phyloP scores from a whole-genome alignment of 2,113 vertebrate genomes.

The Thryonomys swinderianus region DNA sequence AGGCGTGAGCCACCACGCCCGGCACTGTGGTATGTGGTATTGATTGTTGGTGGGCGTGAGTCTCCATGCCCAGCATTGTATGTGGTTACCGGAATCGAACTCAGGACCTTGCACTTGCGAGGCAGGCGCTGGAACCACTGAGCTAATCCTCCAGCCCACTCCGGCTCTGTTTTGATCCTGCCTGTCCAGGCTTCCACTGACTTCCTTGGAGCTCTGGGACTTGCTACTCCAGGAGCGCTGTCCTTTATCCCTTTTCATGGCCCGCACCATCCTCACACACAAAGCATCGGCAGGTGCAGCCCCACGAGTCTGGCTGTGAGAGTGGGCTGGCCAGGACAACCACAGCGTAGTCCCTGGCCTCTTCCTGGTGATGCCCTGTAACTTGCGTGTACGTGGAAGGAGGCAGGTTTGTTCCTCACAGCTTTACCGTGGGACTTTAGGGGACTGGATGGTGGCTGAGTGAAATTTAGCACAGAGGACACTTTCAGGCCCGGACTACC shows the following conservation, averaged over 20 bases:
- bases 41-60: too few relatives aligned
- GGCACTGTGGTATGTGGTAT: too few relatives aligned
- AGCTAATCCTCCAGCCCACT: too few relatives aligned
- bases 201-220: neutral
- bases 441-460: too few relatives aligned
- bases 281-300: too few relatives aligned
- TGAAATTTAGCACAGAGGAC: neutral
- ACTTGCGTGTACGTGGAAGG: rapidly evolving
- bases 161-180: rapidly evolving
- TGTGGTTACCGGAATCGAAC: too few relatives aligned
- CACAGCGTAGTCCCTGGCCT: neutral
- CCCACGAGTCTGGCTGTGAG: rapidly evolving
- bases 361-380: neutral
- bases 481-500: neutral
- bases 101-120: too few relatives aligned
- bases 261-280: neutral
- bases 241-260: neutral
- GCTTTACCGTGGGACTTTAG: neutral
- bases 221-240: neutral
- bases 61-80: too few relatives aligned
- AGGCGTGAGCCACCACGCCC: too few relatives aligned
- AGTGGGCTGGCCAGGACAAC: neutral
- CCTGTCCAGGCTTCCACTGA: neutral
- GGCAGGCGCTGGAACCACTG: too few relatives aligned
- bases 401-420: neutral